Evolutionary conservation across 2,797 vertebrate genomes (phyloP).

Genomic region (Myoxocephalus aenaeus): DNA sequence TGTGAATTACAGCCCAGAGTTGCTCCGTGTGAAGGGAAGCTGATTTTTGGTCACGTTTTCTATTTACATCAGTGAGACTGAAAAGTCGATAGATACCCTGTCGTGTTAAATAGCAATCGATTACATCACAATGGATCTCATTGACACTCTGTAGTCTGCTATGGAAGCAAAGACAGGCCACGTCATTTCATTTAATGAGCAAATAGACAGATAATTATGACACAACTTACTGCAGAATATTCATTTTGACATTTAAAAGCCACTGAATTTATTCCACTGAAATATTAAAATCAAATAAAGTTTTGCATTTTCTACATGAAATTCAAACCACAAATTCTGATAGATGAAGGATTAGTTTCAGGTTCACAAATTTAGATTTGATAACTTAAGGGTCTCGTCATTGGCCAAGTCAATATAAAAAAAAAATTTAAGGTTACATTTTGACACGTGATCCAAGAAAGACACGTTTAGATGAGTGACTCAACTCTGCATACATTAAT

Average conservation of each 20-base stretch:
- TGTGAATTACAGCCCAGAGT: neutral
- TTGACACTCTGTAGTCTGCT: neutral
- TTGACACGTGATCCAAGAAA: too few relatives aligned
- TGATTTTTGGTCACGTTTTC: conserved; percentile 43
- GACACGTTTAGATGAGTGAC: too few relatives aligned
- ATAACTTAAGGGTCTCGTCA: neutral
- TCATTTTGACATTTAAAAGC: neutral
- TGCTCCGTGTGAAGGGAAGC: conserved; percentile 3
- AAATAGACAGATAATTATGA: neutral
- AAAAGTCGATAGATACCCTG: conserved; percentile 41
- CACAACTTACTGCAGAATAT: neutral
- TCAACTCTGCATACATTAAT: too few relatives aligned
- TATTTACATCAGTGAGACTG: conserved; percentile 36
- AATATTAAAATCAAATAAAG: too few relatives aligned
- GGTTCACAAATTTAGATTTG: neutral
- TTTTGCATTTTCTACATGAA: too few relatives aligned
- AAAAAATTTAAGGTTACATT: neutral
- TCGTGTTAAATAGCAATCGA: neutral
- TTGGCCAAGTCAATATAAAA: too few relatives aligned
- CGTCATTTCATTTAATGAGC: neutral
- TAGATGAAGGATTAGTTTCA: neutral
- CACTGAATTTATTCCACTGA: neutral
- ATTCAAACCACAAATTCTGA: too few relatives aligned
- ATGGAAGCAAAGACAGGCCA: neutral
- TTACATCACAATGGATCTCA: neutral